Conservation (phyloP, 2,797 vertebrate species). For the Pangasius mekongensis region DNA sequence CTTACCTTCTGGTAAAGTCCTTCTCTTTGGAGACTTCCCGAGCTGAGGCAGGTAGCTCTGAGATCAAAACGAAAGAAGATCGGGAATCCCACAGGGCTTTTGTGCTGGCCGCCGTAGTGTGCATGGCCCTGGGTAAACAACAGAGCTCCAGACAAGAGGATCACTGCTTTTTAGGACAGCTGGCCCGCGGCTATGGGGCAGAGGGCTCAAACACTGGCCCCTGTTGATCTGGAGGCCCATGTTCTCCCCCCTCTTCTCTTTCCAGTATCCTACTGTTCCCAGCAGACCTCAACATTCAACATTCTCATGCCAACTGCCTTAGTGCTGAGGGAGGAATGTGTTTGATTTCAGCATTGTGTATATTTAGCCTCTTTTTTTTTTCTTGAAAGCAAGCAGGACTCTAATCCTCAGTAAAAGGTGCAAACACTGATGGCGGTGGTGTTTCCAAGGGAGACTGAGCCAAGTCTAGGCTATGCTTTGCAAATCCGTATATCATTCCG, state of each 20-base stretch:
- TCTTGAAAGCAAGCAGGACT: not conserved
- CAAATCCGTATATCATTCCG: slow-evolving; percentile 37
- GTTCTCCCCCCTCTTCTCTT: not conserved
- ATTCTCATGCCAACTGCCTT: slow-evolving; percentile 52
- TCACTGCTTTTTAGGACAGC: slow-evolving; percentile 59
- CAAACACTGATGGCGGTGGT: slow-evolving; percentile 40
- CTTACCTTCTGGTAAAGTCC: slow-evolving; percentile 51
- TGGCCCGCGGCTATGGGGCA: slow-evolving; percentile 59
- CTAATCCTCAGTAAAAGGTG: slow-evolving; percentile 53
- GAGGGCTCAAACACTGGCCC: slow-evolving; percentile 49
- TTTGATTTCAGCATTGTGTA: slow-evolving; percentile 53
- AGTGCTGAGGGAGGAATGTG: slow-evolving; percentile 46
- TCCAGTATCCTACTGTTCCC: slow-evolving; percentile 47
- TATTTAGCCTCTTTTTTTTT: slow-evolving; percentile 26
- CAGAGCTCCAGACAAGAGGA: slow-evolving; percentile 67
- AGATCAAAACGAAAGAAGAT: slow-evolving; percentile 46
- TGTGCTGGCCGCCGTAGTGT: slow-evolving; percentile 66
- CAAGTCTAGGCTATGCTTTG: slow-evolving; percentile 7
- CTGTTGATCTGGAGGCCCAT: slow-evolving; percentile 51
- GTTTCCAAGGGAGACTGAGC: slow-evolving; percentile 23
- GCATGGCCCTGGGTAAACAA: slow-evolving; percentile 54
- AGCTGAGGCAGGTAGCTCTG: slow-evolving; percentile 46
- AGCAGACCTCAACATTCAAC: slow-evolving; percentile 51
- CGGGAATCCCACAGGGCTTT: slow-evolving; percentile 68
- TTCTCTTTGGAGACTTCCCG: slow-evolving; percentile 45